Conservation (phyloP, 1,140 invertebrate species). For the Pachypsylla venusta region DNA sequence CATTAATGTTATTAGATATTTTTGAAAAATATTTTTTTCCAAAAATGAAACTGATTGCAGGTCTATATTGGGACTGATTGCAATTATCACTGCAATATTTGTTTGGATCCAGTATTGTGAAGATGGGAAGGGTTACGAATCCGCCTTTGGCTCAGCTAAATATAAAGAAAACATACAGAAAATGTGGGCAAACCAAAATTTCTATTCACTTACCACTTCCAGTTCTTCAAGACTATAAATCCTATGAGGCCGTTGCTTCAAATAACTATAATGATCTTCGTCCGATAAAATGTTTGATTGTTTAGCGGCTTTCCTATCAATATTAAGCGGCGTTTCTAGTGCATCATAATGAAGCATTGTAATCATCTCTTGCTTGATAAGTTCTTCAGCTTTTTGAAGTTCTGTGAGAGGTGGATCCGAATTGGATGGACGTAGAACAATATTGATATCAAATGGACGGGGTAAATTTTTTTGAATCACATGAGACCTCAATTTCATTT, state of each 20-base stretch:
- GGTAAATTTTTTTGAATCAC: slow-evolving; percentile 81
- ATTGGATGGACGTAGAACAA: slow-evolving; percentile 55
- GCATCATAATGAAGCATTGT: slow-evolving; percentile 87
- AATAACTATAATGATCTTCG: slow-evolving; percentile 55
- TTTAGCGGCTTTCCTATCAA: slow-evolving; percentile 16
- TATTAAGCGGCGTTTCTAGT: slow-evolving; percentile 39
- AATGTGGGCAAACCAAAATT: too few species aligned
- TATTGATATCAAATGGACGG: slow-evolving; percentile 73
- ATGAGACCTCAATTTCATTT: slow-evolving; percentile 65
- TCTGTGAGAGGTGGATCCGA: slow-evolving; percentile 64
- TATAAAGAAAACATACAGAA: too few species aligned
- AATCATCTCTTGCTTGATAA: slow-evolving; percentile 95
- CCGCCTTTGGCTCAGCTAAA: too few species aligned
- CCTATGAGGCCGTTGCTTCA: slow-evolving; percentile 75
- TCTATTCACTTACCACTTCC: slow-evolving; percentile 34
- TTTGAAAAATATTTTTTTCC: too few species aligned
- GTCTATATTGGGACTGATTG: too few species aligned
- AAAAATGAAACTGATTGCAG: too few species aligned
- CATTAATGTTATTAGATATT: too few species aligned
- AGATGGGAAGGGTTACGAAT: too few species aligned
- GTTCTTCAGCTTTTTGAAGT: slow-evolving; percentile 84
- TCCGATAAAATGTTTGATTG: slow-evolving; percentile 29
- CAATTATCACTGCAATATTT: too few species aligned
- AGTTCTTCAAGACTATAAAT: slow-evolving; percentile 56
- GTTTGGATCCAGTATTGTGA: too few species aligned